Percentiles rank a stretch among this genome's conserved stretches.
Evolutionary conservation across 2,797 vertebrate species (phyloP).

Genomic region (Chaetophractus vellerosus): DNA sequence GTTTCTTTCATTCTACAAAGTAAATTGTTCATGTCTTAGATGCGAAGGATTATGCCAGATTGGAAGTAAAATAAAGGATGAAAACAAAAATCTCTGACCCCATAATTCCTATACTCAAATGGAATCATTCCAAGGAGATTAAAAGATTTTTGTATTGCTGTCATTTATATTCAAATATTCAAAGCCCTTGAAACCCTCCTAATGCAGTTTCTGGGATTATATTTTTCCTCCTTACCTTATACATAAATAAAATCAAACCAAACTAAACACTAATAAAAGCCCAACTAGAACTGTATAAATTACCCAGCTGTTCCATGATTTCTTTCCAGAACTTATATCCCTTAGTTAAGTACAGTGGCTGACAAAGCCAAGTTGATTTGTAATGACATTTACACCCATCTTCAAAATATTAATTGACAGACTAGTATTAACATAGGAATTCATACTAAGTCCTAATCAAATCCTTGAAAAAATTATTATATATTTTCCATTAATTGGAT

Average conservation of each 20-base stretch:
- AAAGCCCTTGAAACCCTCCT: background rate
- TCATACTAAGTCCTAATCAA: background rate
- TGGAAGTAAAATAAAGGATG: background rate
- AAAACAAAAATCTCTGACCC: background rate
- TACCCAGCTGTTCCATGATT: background rate
- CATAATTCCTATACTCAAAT: background rate
- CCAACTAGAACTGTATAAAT: background rate
- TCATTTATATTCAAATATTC: background rate
- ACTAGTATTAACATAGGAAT: background rate
- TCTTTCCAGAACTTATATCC: background rate
- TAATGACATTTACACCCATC: background rate
- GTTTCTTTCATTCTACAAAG: background rate
- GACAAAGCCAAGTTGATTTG: background rate
- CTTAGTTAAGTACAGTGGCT: background rate
- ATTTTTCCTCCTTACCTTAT: background rate
- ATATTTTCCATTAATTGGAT: background rate
- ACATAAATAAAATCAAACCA: background rate
- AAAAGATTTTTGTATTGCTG: background rate
- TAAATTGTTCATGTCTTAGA: background rate
- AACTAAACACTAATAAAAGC: background rate
- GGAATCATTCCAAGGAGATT: background rate
- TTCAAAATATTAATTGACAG: background rate
- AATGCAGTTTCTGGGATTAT: background rate
- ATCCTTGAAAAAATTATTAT: background rate
- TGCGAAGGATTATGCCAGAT: background rate